phyloP scores from a whole-genome alignment of 2,113 vertebrate genomes.

The Erinaceus europaeus region DNA sequence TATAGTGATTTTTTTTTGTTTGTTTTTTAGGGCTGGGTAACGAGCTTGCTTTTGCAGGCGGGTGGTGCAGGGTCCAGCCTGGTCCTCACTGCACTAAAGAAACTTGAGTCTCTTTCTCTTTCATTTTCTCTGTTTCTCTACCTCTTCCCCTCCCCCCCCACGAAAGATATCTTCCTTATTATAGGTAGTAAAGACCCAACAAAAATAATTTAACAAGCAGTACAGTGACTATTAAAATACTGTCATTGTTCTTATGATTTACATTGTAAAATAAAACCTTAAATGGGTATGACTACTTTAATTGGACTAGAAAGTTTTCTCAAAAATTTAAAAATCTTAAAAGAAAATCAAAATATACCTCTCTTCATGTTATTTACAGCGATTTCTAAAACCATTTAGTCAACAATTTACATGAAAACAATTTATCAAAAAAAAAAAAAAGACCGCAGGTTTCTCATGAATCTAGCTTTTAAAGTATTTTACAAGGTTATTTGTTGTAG shows the following conservation, averaged over 20 bases:
- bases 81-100: too few relatives aligned
- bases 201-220: too few relatives aligned
- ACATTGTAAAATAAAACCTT: slow-evolving; percentile 15
- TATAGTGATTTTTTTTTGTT: slow-evolving; percentile 6
- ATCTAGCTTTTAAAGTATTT: not conserved
- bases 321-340: not conserved
- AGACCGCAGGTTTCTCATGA: not conserved
- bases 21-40: not conserved
- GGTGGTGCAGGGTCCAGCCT: too few relatives aligned
- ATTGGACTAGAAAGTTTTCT: not conserved
- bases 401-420: not conserved
- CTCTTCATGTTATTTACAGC: not conserved
- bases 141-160: too few relatives aligned
- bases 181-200: too few relatives aligned
- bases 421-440: too few relatives aligned
- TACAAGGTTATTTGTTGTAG: too few relatives aligned
- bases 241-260: not conserved
- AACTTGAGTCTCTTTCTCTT: too few relatives aligned
- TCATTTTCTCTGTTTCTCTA: too few relatives aligned
- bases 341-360: not conserved
- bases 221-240: too few relatives aligned
- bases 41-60: too few relatives aligned
- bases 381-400: not conserved
- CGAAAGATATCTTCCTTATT: too few relatives aligned
- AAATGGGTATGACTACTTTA: not conserved